These are phyloP conservation scores for Apogon hyalosoma DNA, from an alignment of 2,797 vertebrate species.

Conservation along the genomic window DNA sequence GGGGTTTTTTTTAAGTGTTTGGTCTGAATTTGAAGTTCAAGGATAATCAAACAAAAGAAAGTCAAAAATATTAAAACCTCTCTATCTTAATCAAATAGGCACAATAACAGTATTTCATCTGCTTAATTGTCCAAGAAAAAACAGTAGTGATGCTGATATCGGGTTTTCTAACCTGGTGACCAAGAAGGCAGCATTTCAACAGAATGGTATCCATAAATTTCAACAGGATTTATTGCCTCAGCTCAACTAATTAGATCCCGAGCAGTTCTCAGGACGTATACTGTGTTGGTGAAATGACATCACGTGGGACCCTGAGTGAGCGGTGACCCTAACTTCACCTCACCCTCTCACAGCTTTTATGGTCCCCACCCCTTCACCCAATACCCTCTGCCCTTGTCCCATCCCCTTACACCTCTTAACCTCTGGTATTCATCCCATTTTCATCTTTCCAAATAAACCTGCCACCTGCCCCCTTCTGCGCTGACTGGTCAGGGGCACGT, in stretches of 20 bases:
- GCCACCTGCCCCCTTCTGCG: conserved; percentile 73
- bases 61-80: conserved; percentile 9
- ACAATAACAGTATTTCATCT: conserved; percentile 22
- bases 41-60: conserved; percentile 43
- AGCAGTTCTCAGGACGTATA: conserved; percentile 71
- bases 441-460: conserved; percentile 81
- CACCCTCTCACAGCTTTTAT: conserved; percentile 80
- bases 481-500: conserved; percentile 31
- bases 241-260: conserved; percentile 78
- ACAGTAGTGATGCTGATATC: conserved; percentile 24
- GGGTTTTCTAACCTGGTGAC: conserved; percentile 61
- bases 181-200: conserved; percentile 62
- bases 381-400: conserved; percentile 26
- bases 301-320: conserved; percentile 79
- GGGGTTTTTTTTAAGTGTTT: conserved; percentile 28
- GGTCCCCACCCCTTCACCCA: conserved; percentile 52
- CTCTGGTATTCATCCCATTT: conserved; percentile 84
- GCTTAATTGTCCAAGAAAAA: conserved; percentile 31
- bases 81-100: not conserved
- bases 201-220: conserved; percentile 79
- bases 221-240: conserved; percentile 77
- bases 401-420: conserved; percentile 79
- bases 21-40: conserved; percentile 65
- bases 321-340: conserved; percentile 85
- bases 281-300: conserved; percentile 76